Base-by-base conservation (phyloP, 2,888 invertebrate genomes). In the Thereva nobilitata region DNA sequence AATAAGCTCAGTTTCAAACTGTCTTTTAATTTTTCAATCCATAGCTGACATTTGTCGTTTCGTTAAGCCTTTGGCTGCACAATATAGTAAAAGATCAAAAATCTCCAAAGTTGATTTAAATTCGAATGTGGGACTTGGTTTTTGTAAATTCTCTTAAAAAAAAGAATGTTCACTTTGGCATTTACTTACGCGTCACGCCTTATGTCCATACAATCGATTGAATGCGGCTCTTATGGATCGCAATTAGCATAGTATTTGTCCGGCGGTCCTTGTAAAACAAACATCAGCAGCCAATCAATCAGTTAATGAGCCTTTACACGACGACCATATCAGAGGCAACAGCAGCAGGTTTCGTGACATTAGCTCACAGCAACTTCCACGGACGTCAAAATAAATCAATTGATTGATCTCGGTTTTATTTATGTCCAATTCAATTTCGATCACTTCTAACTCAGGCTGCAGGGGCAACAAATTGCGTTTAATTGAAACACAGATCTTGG, bases 331-430 rank as follows among this genome's bases (percentile, higher is more conserved):
- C 5, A 3, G 10, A 40, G 35, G n/a, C 63, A 6, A 10, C 50
- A 64, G 42, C 42, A 10, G 52, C n/a, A 10, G 41, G 45, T 12
- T 54, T 54, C 64, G 45, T 64, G 54, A 54, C 64, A 64, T 54
- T 44, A 54, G 12, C 37, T 63, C 52, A 40, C 34, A 52, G 52
- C 41, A 41, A 44, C 53, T 54, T 40, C 53, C 6, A 64, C 52
- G 54, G 47, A 50, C 64, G 78, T 79, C 80, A 79, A 79, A 79
- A 80, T 79, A 79, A 80, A 80, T 80, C 80, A 79, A 78, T 78
- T 80, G 80, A 79, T 79, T 80, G 80, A 78, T 80, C 78, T 80
- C 76, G 78, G 23, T 80, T 80, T 80, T 80, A 80, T 80, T 80
- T 80, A 80, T 79, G 80, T 80, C 80, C 79, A 77, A 78, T 79